Evolutionary conservation across 2,888 invertebrate genomes (phyloP), one percentile per base, ranked within the genome.

Genomic region (Saturnia pavonia): DNA sequence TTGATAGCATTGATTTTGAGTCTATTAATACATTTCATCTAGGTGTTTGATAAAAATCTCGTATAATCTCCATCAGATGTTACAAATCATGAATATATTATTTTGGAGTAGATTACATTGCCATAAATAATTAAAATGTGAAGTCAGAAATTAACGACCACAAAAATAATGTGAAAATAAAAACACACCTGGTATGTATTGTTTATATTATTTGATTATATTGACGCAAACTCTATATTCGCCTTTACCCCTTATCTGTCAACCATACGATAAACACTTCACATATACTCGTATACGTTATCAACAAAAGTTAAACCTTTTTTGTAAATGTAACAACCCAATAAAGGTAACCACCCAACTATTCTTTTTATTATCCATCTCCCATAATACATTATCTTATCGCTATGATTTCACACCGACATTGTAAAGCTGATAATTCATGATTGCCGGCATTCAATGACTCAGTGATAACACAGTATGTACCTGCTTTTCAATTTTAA

Each of bases 301-400:
- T 69, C 66, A 69, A 72, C 68, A 67, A 40, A 71, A 73, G 75
- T 66, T 74, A 73, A 69, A 51, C 34, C 22, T 8, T 69, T 48
- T 43, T 57, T 70, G 48, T 25, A 67, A 67, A 67, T 54, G 70
- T 70, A 66, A 66, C 66, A 70, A 54, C 67, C 67, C 70, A 72
- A 69, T 74, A 75, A 73, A 72, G 73, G 68, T 76, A 79, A 77
- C 78, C 76, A 80, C 77, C 75, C 77, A 77, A 80, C 82, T 82
- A 81, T 76, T 66, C 72, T 74, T 81, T 79, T 82, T 77, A 78
- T 80, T 78, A 80, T 70, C 77, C 77, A 79, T 83, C 82, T 82
- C 77, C 48, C 78, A 74, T 78, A 82, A 81, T 79, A 67, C 70
- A 68, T 75, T 80, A 82, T 82, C 85, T 85, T 84, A 86, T 86